Evolutionary conservation across 2,888 invertebrate species (phyloP), one percentile per base, ranked within the genome.

Genomic region (Stenichneumon culpator): DNA sequence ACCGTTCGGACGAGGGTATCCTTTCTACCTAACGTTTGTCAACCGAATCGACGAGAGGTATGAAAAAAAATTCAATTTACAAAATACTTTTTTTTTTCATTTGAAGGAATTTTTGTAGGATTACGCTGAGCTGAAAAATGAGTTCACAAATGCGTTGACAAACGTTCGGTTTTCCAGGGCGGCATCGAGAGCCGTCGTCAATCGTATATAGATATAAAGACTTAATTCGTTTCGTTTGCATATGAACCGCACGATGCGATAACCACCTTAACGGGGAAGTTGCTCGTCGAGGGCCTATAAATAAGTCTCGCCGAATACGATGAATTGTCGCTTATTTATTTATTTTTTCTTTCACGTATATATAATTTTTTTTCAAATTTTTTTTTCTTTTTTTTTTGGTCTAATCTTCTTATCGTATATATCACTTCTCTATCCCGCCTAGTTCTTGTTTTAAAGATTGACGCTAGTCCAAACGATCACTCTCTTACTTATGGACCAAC

Each of bases 401-500:
- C 69, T 54, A 74, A 67, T 65, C 54, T 69, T 77, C 68, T 78
- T 75, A 84, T 78, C 72, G 63, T 72, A 65, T 67, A 57, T 57
- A 67, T 70, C 73, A 78, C 73, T 84, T 72, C 52, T 79, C 39
- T 79, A 72, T 65, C 79, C 82, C 78, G 70, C 73, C 57, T 79
- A 57, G 75, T 79, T 85, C 74, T 82, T 75, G 79, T 79, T 82
- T 79, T 65, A 79, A 85, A 82, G 82, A 82, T 85, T 79, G 84
- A 85, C 67, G 79, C 73, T 70, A 84, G 81, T 88, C 86, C 83
- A 82, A 83, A 87, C 88, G 88, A 88, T 88, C 88, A 84, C 80
- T 88, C 88, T 88, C 87, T 88, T 88, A 88, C 88, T 88, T 88
- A 88, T 88, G 88, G 88, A 88, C 87, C 88, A 87, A 88, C 88